Evolutionary conservation across 2,113 vertebrate species (phyloP), one percentile per base, ranked within the genome.

Genomic region (Rattus rattus): DNA sequence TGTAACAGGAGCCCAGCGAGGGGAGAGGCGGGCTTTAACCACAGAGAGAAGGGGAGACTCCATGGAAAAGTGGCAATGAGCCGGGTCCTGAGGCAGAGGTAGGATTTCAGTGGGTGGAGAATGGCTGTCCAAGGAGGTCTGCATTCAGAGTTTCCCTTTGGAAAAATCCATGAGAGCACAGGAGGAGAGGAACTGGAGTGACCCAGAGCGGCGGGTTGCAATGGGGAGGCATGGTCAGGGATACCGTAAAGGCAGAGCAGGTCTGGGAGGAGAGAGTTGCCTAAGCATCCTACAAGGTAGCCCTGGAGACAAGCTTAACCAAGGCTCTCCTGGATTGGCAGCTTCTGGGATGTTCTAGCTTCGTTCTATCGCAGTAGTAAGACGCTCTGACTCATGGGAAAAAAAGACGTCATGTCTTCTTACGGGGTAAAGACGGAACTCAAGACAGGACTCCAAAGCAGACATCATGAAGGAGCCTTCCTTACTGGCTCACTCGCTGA

Each of bases 1-100:
- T n/a, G 86, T 92, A 94, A 96, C 2, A 73, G 81, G 81, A 96
- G 33, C 56, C 81, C 39, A 80, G 1, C 63, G n/a, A 91, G 22
- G 52, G 72, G 69, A 84, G 24, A 75, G 54, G 39, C 7, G 0
- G 22, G 88, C 30, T 75, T 17, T 94, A 94, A 95, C 86, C 94
- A 89, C 91, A 93, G 81, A 88, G 94, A 75, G 30, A 72, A 92
- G 59, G 6, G n/a, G 69, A 86, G 30, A 19, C 28, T 0, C 70
- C 56, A 3, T 24, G 95, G 97, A 86, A 95, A 88, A 86, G 47
- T 12, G 26, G 76, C 33, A 52, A 24, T 9, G 72, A 77, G 65
- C 86, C 33, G 20, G 75, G 91, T 87, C 86, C 92, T 86, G 81
- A 80, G 69, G 61, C 0, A 16, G 14, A 91, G 72, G 76, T 72